These are phyloP conservation scores for Lepidostoma basale DNA, from an alignment of 1,140 invertebrate species.

Conservation along the genomic window DNA sequence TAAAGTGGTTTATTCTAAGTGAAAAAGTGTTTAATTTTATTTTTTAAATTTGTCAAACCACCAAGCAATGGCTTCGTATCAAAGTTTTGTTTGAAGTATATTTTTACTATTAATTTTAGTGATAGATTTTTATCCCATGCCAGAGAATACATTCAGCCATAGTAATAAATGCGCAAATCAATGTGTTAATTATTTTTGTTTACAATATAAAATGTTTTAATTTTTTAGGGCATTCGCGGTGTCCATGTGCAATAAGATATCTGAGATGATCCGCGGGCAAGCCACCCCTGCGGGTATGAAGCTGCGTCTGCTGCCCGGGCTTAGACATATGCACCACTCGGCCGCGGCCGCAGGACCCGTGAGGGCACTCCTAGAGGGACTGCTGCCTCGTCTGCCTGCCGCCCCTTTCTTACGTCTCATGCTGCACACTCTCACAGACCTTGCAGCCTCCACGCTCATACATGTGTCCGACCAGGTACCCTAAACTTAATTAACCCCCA, in stretches of 20 bases:
- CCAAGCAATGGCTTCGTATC: too few relatives aligned
- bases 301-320: conserved; percentile 85
- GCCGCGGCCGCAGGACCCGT: conserved; percentile 83
- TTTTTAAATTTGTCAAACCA: too few relatives aligned
- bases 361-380: conserved; percentile 77
- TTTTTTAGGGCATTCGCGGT: conserved; percentile 85
- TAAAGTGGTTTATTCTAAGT: too few relatives aligned
- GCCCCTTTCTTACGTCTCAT: conserved; percentile 87
- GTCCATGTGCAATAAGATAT: conserved; percentile 94
- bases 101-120: too few relatives aligned
- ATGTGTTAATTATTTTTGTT: neutral
- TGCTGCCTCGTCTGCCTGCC: conserved; percentile 86
- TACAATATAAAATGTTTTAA: neutral
- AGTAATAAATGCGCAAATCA: too few relatives aligned
- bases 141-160: too few relatives aligned
- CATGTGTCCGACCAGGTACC: conserved; percentile 87
- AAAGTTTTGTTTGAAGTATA: too few relatives aligned
- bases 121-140: too few relatives aligned
- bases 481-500: neutral
- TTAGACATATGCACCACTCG: conserved; percentile 95
- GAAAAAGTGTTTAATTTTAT: too few relatives aligned
- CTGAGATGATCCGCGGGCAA: conserved; percentile 92
- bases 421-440: conserved; percentile 84
- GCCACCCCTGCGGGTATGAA: conserved; percentile 92
- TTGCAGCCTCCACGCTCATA: conserved; percentile 87